Conservation (phyloP, 1,140 invertebrate species). For the Anastatus disparis region DNA sequence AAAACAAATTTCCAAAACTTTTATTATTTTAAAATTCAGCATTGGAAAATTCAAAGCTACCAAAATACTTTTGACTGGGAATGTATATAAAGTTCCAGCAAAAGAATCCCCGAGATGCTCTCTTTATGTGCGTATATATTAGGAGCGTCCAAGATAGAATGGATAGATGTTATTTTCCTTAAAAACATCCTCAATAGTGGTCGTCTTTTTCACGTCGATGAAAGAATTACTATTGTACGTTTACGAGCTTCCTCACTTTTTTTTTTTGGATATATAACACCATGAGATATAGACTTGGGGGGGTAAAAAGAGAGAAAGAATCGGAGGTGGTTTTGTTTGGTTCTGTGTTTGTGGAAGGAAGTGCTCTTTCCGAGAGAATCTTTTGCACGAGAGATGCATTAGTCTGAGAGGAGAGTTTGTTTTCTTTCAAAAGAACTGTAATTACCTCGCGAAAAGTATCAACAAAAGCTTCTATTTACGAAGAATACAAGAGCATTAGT, state of each 20-base stretch:
- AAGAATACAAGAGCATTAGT: no score
- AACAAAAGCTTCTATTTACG: background rate
- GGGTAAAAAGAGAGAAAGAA: background rate
- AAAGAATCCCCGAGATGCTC: no score
- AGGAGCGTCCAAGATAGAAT: no score
- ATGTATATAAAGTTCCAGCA: no score
- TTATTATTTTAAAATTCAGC: no score
- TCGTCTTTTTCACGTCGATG: background rate
- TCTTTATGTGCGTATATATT: background rate
- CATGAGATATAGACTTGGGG: background rate
- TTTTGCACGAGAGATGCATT: background rate
- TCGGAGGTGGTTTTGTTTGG: background rate
- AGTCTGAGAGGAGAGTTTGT: constrained; percentile 1
- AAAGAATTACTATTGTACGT: constrained; percentile 6
- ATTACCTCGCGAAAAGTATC: constrained; percentile 3
- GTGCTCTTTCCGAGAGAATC: background rate
- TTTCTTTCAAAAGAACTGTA: constrained; percentile 19
- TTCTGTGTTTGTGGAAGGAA: constrained; percentile 17
- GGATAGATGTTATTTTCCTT: constrained; percentile 12
- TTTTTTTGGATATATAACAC: background rate
- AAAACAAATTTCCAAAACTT: no score
- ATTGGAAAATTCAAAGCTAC: no score
- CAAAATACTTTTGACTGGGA: no score
- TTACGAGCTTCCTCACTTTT: background rate
- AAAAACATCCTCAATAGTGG: background rate